Evolutionary conservation across 2,113 vertebrate genomes (phyloP).

Genomic region (Lagopus muta): DNA sequence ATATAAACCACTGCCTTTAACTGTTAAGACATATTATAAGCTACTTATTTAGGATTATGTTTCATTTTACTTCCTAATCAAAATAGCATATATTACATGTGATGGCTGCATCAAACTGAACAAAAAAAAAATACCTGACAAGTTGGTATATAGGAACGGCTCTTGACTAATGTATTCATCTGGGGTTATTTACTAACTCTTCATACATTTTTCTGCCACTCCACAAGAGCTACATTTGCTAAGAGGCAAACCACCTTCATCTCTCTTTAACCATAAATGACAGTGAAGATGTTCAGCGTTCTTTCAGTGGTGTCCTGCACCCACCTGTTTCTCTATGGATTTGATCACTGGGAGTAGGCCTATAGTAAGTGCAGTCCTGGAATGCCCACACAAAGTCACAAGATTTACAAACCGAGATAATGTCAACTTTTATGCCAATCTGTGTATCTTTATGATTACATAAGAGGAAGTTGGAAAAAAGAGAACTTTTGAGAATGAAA

Average conservation of each 20-base stretch:
- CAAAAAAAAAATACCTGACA: neutral
- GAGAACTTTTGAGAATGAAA: conserved; percentile 31
- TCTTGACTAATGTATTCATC: neutral
- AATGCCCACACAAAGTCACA: neutral
- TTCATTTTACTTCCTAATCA: conserved; percentile 7
- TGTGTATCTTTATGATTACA: neutral
- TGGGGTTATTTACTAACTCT: neutral
- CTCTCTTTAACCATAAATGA: neutral
- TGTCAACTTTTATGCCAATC: neutral
- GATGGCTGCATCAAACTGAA: neutral
- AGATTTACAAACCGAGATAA: neutral
- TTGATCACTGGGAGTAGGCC: neutral
- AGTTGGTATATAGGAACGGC: neutral
- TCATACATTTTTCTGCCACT: neutral
- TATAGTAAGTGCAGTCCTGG: neutral
- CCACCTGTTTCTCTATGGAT: neutral
- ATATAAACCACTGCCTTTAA: conserved; percentile 18
- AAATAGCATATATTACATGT: neutral
- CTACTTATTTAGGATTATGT: neutral
- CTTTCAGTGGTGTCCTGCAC: neutral
- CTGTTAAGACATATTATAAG: neutral
- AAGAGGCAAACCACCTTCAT: neutral
- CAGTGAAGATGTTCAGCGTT: neutral
- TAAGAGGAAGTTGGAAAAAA: neutral
- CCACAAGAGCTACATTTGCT: neutral